Base-by-base conservation (phyloP, 1,140 invertebrate species). In the Linepithema humile region DNA sequence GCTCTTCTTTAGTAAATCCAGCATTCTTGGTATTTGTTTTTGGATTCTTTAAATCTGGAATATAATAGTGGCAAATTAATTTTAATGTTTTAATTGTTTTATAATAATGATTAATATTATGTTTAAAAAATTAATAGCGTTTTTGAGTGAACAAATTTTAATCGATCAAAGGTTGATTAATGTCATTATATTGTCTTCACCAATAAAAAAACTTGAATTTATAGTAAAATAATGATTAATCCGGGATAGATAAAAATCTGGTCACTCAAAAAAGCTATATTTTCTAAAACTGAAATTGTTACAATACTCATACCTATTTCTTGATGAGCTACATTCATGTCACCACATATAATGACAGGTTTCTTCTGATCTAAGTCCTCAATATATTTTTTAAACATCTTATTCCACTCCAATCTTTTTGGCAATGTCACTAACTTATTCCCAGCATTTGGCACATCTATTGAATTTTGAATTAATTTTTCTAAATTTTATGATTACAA, bases 261-360 rank as follows among this genome's bases (percentile, higher is more conserved):
- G n/a, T n/a, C n/a, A n/a, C n/a, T n/a, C n/a, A n/a, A n/a, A n/a
- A n/a, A n/a, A n/a, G n/a, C n/a, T n/a, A n/a, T n/a, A n/a, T n/a
- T n/a, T n/a, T n/a, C n/a, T n/a, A n/a, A 50, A 57, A 6, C 2
- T 60, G n/a, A 74, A 35, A 62, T 29, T 29, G 9, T 60, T 57
- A 64, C 0, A 59, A 48, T 57, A 26, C 32, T 32, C 29, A 43
- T 94, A 98, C 97, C 98, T 92, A 99, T 99, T 95, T 99, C 98
- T 88, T 97, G 94, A 94, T 99, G 99, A 60, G 99, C 97, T 5
- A 99, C 99, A 95, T 99, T 99, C 95, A 99, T 96, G 94, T 99
- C 99, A 1, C 99, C 99, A 93, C 97, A 98, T 85, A 99, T 95
- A 64, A 99, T 97, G 0, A 99, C 98, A 17, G 99, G 98, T 93